These are phyloP conservation scores for Hyppa rectilinea DNA, from an alignment of 2,888 invertebrate species.

Conservation along the genomic window DNA sequence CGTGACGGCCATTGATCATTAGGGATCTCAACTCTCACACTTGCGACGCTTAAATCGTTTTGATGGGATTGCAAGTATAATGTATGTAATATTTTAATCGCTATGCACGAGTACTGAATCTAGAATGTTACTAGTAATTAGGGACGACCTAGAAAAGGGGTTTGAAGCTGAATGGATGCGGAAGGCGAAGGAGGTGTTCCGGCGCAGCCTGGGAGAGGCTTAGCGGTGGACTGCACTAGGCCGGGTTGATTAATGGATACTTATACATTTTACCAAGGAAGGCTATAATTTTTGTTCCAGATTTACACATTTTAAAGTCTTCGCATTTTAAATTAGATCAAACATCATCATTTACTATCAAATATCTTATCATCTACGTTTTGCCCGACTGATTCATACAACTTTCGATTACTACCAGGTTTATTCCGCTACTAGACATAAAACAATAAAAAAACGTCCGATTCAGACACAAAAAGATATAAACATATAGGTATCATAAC, in stretches of 20 bases:
- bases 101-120: not conserved
- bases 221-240: too few species aligned
- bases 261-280: too few species aligned
- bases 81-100: slow-evolving; percentile 1
- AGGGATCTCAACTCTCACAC: slow-evolving; percentile 16
- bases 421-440: slow-evolving; percentile 35
- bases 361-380: slow-evolving; percentile 8
- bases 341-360: not conserved
- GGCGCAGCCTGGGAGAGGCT: too few species aligned
- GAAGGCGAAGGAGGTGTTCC: too few species aligned
- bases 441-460: slow-evolving; percentile 42
- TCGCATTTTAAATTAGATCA: not conserved
- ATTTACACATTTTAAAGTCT: not conserved
- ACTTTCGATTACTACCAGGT: slow-evolving; percentile 26
- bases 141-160: too few species aligned
- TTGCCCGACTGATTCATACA: slow-evolving; percentile 30
- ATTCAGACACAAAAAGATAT: slow-evolving; percentile 17
- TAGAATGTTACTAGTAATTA: not conserved
- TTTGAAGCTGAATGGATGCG: too few species aligned
- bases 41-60: slow-evolving; percentile 16
- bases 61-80: slow-evolving; percentile 2
- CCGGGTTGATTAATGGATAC: too few species aligned
- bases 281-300: not conserved
- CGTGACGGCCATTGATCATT: slow-evolving; percentile 55
- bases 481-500: slow-evolving; percentile 19